These are phyloP conservation scores for Limnothrissa miodon DNA, from an alignment of 2,113 vertebrate species.

Conservation along the genomic window DNA sequence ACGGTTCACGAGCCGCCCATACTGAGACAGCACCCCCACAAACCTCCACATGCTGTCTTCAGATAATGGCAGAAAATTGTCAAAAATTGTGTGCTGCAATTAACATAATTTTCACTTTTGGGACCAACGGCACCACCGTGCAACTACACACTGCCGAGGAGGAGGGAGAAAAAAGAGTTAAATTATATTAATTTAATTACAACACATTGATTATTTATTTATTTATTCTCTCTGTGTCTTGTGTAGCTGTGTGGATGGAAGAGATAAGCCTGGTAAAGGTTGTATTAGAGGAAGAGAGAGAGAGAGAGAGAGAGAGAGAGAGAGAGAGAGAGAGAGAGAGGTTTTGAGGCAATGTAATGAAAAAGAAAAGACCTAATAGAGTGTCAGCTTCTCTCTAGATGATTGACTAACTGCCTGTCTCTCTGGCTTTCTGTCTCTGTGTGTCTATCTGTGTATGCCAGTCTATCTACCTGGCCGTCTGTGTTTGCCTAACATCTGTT, in stretches of 20 bases:
- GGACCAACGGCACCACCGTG: constrained; percentile 18
- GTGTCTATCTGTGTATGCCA: background rate
- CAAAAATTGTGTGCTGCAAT: constrained; percentile 38
- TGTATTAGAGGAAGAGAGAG: constrained; percentile 52
- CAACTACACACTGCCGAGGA: constrained; percentile 19
- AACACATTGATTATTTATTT: constrained; percentile 64
- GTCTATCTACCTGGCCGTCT: background rate
- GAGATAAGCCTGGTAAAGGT: constrained; percentile 67
- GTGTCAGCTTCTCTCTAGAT: background rate
- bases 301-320: no score
- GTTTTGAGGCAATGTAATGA: no score
- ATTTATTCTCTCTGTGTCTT: constrained; percentile 8
- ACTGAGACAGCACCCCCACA: constrained; percentile 51
- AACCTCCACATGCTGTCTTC: background rate
- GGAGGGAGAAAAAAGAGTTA: constrained; percentile 41
- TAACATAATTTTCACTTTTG: background rate
- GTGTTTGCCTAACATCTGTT: no score
- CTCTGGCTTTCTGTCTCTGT: background rate
- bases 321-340: no score
- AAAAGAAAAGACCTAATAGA: no score
- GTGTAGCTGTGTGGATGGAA: constrained; percentile 53
- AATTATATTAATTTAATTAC: constrained; percentile 68
- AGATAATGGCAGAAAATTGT: constrained; percentile 41
- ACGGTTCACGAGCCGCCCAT: constrained; percentile 35
- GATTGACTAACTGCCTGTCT: background rate